Evolutionary conservation across 1,140 invertebrate genomes (phyloP).

Genomic region (Drosophila lini): DNA sequence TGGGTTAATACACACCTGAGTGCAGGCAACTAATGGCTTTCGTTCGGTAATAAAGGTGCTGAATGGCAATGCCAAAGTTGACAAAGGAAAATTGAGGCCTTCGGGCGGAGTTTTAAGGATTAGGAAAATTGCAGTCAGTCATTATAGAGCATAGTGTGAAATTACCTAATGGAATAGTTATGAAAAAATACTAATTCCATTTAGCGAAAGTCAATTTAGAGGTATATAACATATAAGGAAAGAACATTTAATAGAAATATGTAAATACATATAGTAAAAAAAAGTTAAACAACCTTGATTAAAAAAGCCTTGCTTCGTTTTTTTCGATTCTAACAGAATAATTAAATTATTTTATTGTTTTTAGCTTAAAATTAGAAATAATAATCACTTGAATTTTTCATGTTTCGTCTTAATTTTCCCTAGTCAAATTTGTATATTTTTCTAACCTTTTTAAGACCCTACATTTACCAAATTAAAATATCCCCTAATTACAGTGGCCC

Average conservation of each 20-base stretch:
- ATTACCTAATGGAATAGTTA: neutral
- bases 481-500: constrained; percentile 20
- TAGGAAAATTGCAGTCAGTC: neutral
- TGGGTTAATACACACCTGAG: constrained; percentile 34
- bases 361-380: no score
- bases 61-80: constrained; percentile 15
- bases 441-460: neutral
- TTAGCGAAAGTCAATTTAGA: neutral
- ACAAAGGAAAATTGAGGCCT: constrained; percentile 41
- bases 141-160: neutral
- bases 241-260: neutral
- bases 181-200: neutral
- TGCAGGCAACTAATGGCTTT: constrained; percentile 21
- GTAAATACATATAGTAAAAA: neutral
- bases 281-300: no score
- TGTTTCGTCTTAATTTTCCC: no score
- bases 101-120: constrained; percentile 15
- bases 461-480: neutral
- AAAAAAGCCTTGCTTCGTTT: no score
- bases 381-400: no score
- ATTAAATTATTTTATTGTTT: no score
- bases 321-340: no score
- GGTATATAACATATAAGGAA: neutral
- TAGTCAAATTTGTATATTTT: no score
- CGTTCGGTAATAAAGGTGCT: constrained; percentile 19